phyloP scores from a whole-genome alignment of 2,888 invertebrate species.

The Hedya salicella region DNA sequence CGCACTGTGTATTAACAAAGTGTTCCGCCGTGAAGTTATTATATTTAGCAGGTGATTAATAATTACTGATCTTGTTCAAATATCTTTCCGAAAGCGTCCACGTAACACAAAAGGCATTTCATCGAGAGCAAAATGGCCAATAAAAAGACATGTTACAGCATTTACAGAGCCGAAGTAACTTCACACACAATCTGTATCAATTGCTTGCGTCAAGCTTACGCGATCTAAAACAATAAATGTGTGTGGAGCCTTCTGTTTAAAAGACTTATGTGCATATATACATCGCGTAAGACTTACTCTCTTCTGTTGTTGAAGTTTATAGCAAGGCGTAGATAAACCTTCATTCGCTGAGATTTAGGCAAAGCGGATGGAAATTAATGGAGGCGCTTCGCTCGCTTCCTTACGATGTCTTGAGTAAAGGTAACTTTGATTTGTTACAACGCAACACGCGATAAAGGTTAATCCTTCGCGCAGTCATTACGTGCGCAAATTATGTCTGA shows the following conservation, averaged over 20 bases:
- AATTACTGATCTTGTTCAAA: too few relatives aligned
- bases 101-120: background rate
- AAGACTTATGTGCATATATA: conserved; percentile 1
- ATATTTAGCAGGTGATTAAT: too few relatives aligned
- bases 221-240: conserved; percentile 53
- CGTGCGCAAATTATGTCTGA: conserved; percentile 12
- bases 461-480: conserved; percentile 50
- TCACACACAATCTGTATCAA: conserved; percentile 45
- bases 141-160: conserved; percentile 9
- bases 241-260: conserved; percentile 37
- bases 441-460: conserved; percentile 55
- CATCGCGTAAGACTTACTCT: conserved; percentile 8
- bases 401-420: conserved; percentile 52
- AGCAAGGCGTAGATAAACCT: conserved; percentile 1
- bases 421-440: conserved; percentile 60
- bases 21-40: too few relatives aligned
- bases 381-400: conserved; percentile 51
- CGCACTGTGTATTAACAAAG: too few relatives aligned
- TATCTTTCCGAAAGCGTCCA: background rate
- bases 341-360: conserved; percentile 60
- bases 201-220: conserved; percentile 46
- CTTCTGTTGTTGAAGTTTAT: background rate
- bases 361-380: conserved; percentile 68
- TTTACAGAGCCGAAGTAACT: conserved; percentile 36
- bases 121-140: conserved; percentile 3